These are phyloP conservation scores for Esperia sulphurella DNA, from an alignment of 2,888 invertebrate genomes.

Conservation along the genomic window DNA sequence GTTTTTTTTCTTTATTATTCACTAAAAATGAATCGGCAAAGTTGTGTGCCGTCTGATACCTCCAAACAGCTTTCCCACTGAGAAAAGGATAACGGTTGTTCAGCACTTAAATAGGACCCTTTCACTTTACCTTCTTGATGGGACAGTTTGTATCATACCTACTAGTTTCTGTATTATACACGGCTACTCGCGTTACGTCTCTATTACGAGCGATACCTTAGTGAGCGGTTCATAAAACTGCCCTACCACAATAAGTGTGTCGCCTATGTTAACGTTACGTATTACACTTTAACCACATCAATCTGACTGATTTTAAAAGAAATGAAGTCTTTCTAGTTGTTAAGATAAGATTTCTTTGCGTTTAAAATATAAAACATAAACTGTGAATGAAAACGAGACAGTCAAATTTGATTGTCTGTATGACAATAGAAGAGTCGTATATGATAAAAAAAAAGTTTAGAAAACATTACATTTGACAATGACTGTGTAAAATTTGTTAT, in stretches of 20 bases:
- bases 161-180: neutral
- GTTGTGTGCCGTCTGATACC: neutral
- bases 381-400: neutral
- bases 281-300: constrained; percentile 13
- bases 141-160: no score
- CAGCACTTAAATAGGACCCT: no score
- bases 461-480: neutral
- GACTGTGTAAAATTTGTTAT: neutral
- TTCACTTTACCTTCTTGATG: no score
- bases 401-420: neutral
- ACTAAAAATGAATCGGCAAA: neutral
- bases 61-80: no score
- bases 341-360: neutral
- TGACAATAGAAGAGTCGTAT: no score
- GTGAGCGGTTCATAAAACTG: constrained; percentile 46
- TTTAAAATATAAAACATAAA: neutral
- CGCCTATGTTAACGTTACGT: constrained; percentile 21
- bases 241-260: constrained; percentile 49
- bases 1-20: neutral
- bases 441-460: neutral
- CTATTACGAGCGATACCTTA: constrained; percentile 19
- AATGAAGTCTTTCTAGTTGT: neutral
- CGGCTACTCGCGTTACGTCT: constrained; percentile 14
- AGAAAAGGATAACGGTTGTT: no score
- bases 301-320: constrained; percentile 8